These are phyloP conservation scores for Pteronotus mesoamericanus DNA, from an alignment of 2,797 vertebrate genomes.

Conservation along the genomic window DNA sequence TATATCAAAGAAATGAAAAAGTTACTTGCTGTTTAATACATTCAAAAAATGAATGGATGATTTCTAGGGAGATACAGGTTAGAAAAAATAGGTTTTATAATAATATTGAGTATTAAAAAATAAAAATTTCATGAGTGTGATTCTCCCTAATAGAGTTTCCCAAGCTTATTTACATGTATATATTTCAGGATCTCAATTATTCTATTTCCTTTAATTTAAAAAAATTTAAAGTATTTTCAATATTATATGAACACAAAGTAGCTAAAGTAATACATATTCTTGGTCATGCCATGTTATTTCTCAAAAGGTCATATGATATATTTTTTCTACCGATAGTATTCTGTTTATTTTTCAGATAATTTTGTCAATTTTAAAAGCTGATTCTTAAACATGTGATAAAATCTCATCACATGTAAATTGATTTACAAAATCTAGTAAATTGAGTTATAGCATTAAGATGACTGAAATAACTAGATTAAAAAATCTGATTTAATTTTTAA, in stretches of 20 bases:
- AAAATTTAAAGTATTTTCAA: background rate
- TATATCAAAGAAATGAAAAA: background rate
- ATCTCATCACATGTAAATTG: too few species aligned
- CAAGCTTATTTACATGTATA: background rate
- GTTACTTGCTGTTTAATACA: background rate
- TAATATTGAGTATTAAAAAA: background rate
- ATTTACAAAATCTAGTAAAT: background rate
- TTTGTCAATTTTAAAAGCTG: background rate
- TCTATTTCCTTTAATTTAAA: background rate
- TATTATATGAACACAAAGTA: background rate
- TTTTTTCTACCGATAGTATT: background rate
- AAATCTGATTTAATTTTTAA: background rate
- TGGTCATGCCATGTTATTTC: background rate
- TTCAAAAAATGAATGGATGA: background rate
- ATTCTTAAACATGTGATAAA: background rate
- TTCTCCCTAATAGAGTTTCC: background rate
- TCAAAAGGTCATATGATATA: background rate
- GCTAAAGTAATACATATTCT: background rate
- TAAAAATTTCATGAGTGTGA: background rate
- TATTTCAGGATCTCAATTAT: background rate
- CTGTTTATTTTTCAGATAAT: background rate
- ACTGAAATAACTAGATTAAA: background rate
- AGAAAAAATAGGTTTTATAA: background rate
- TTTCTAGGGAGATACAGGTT: background rate
- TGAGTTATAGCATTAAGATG: background rate